These are phyloP conservation scores for Drosophila pandora DNA, from an alignment of 1,140 invertebrate species.

Conservation along the genomic window DNA sequence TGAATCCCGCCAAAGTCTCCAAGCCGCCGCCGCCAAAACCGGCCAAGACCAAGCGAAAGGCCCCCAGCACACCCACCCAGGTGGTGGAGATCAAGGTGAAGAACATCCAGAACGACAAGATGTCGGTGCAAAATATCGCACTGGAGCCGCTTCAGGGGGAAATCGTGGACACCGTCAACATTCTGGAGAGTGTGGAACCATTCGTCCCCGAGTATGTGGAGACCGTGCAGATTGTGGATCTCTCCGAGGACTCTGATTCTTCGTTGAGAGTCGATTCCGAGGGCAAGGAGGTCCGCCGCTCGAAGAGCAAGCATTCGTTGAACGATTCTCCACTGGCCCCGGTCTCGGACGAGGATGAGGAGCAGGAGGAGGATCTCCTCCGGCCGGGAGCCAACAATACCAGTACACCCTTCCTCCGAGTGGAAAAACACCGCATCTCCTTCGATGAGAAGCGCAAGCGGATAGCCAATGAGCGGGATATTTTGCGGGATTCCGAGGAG, in stretches of 20 bases:
- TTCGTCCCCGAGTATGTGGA: conserved; percentile 82
- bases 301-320: conserved; percentile 71
- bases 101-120: conserved; percentile 80
- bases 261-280: conserved; percentile 63
- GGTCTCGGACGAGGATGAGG: conserved; percentile 22
- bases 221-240: conserved; percentile 82
- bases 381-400: conserved; percentile 60
- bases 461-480: conserved; percentile 76
- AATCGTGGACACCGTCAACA: conserved; percentile 80
- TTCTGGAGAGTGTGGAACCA: conserved; percentile 78
- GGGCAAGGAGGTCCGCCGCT: conserved; percentile 61
- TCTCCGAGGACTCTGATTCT: conserved; percentile 79
- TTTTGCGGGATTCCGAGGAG: conserved; percentile 78
- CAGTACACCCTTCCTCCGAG: conserved; percentile 69
- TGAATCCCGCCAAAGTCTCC: conserved; percentile 37
- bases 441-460: conserved; percentile 81
- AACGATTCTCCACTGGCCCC: conserved; percentile 34
- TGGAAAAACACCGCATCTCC: conserved; percentile 80
- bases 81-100: conserved; percentile 79
- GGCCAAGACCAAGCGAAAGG: conserved; percentile 65
- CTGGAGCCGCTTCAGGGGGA: conserved; percentile 72
- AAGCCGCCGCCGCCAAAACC: conserved; percentile 43
- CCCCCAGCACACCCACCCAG: conserved; percentile 56
- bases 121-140: conserved; percentile 78
- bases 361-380: conserved; percentile 43